Evolutionary conservation across 2,113 vertebrate species (phyloP), one percentile per base, ranked within the genome.

Genomic region (Nycticorax nycticorax): DNA sequence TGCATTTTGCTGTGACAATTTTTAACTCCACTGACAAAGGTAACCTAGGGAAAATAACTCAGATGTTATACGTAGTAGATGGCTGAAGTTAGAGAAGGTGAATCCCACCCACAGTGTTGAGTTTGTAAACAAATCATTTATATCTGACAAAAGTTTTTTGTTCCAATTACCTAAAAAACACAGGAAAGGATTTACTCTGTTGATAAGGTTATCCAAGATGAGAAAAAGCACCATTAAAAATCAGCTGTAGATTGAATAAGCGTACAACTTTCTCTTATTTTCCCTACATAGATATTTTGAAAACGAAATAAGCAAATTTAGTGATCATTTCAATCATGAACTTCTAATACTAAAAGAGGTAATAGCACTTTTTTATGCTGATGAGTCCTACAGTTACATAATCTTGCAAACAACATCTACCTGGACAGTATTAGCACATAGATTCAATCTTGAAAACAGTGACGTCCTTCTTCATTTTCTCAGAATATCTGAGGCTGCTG

Each of bases 1-100:
- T 18, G 11, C 9, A 30, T 2, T 55, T 18, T 30, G 3, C 0
- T 39, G 14, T 8, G 3, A 39, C 5, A 3, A 30, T 41, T 37
- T 78, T 74, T 88, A 83, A 37, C 15, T 80, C 30, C 39, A 48
- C 18, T 47, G 35, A 52, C 60, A 79, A 59, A 87, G 6, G 12
- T 48, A 59, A 84, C 26, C 4, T 48, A 45, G 14, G 21, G 35
- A 84, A 78, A 94, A 80, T 66, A 89, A 69, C n/a, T 66, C 59
- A 66, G 35, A 39, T 37, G 8, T 50, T 71, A 6, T 32, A 17
- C 35, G 26, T 18, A 48, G 24, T 50, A 37, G 14, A 22, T 57
- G 24, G 15, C 15, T 86, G 43, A 71, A 91, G 32, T 39, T 41
- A 87, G 33, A 62, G 50, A 73, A 64, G 15, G 59, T 8, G 7